Evolutionary conservation across 2,113 vertebrate species (phyloP), one percentile per base, ranked within the genome.

Genomic region (Brachyhypopomus gauderio): DNA sequence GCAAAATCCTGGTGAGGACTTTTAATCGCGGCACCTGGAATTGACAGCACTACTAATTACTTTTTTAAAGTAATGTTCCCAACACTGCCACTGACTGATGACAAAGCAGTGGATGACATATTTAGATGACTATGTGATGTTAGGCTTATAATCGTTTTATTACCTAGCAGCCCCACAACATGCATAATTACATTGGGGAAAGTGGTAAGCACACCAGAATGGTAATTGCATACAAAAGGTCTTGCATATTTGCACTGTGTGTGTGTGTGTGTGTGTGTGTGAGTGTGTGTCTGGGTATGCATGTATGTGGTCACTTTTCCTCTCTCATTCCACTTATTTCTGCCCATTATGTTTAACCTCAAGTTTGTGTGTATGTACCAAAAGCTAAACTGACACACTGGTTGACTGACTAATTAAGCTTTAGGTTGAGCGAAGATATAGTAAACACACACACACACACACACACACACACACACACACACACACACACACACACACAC

Each of bases 311-410:
- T 73, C 25, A 66, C 60, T 62, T 76, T 84, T 87, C 84, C 85
- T 85, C 85, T 85, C 75, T 70, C 84, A 81, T 60, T 85, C 85
- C 87, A 80, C 59, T 71, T 78, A 86, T 83, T 80, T 80, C 74
- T 79, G 83, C 73, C 83, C 83, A 62, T 90, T 89, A 87, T 89
- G 75, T 86, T 88, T 78, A 85, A 77, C 69, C 80, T 87, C 85
- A 84, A 22, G 82, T 86, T 87, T 87, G 75, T 17, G 83, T 88
- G 79, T 77, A 77, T 72, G 84, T 89, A 81, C 69, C 77, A 75
- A 36, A n/a, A 75, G 73, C 36, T 59, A 60, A 60, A 75, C 34
- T 60, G 73, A 75, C 73, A 59, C 8, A 34, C 72, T 59, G 52
- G 52, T 58, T 59, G 23, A 20, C 72, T 74, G 70, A 20, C 22